A percentile compares a stretch with the other conserved stretches of the same genome.
These are phyloP conservation scores for Clitarchus hookeri DNA, from an alignment of 2,888 invertebrate genomes.

Conservation along the genomic window DNA sequence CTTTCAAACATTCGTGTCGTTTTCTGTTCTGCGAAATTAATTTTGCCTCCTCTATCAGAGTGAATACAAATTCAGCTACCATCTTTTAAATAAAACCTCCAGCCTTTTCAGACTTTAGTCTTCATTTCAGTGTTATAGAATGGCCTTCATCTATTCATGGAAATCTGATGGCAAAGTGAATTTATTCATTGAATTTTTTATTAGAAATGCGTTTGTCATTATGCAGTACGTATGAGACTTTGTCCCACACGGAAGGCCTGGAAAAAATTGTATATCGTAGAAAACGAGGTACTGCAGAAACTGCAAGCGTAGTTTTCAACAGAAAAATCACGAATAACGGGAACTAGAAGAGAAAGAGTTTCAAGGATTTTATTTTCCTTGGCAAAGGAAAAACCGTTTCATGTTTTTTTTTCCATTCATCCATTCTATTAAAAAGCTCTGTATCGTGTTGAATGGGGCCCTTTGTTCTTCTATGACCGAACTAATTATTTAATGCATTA, in stretches of 20 bases:
- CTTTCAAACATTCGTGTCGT: no score
- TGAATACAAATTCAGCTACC: no score
- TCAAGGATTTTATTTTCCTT: background rate
- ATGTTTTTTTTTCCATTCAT: background rate
- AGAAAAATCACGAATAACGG: background rate
- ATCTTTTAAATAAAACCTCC: background rate
- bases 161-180: background rate
- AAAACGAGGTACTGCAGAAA: background rate
- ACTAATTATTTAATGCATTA: background rate
- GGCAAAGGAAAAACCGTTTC: background rate
- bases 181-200: background rate
- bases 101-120: background rate
- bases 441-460: background rate
- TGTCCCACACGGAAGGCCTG: background rate
- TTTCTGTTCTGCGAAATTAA: no score
- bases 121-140: background rate
- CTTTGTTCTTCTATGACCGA: background rate
- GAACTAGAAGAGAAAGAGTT: background rate
- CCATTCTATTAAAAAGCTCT: background rate
- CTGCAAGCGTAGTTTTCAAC: background rate
- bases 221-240: background rate
- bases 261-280: background rate
- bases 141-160: background rate
- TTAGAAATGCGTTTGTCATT: background rate
- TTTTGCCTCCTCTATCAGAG: no score